Evolutionary conservation across 2,797 vertebrate species (phyloP), one percentile per base, ranked within the genome.

Genomic region (Phataginus tricuspis): DNA sequence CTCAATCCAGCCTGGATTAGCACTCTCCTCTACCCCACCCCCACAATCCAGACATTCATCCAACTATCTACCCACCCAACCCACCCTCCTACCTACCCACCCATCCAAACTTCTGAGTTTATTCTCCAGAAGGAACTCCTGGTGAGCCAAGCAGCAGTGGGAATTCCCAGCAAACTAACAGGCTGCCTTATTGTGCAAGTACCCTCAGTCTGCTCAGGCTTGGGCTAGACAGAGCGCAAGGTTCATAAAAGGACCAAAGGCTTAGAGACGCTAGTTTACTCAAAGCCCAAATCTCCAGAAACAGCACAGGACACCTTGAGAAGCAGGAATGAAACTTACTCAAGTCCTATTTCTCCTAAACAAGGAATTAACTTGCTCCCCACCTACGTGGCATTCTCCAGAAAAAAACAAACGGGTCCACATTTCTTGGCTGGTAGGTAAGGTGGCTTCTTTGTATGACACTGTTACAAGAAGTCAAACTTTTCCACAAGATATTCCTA

Each of bases 281-380:
- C 71, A 95, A 85, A 90, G 31, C 8, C 15, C 72, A 14, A 34
- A 69, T 64, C 69, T 78, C 87, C 77, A 86, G 66, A 86, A 92
- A 25, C 4, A 83, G 55, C 61, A 53, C 12, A 16, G 45, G 57
- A 88, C 4, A 37, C 78, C 61, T 74, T 2, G 64, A 66, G 74
- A 90, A 86, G 19, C 34, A 7, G 12, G 6, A 78, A 63, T 29
- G 16, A 77, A 72, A 83, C 1, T 0, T 9, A 59, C 25, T 59
- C 59, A 83, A 82, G 64, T 19, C 69, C 69, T 78, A 13, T 18
- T 69, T 95, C 72, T 59, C 45, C 59, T 31, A 37, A 45, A 59
- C 23, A 85, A 84, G 39, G 25, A 79, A 37, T 66, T 63, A 59
- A 51, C 69, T 55, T 63, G 25, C 57, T 5, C 14, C n/a, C 53